These are phyloP conservation scores for Phyllostomus hastatus DNA, from an alignment of 2,113 vertebrate genomes.

Conservation along the genomic window DNA sequence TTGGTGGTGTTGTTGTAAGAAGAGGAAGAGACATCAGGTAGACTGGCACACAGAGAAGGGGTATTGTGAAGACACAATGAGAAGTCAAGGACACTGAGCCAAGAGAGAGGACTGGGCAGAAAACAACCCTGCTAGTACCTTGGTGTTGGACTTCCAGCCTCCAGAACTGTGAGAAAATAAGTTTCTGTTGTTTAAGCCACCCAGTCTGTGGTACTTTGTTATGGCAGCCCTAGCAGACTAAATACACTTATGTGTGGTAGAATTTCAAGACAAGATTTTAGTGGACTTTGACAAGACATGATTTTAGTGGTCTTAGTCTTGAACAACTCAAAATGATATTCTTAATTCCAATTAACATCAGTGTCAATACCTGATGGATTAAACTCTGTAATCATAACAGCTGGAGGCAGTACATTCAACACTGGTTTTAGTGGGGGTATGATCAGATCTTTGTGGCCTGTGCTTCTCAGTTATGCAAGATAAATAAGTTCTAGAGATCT, in stretches of 20 bases:
- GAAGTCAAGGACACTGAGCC: not conserved
- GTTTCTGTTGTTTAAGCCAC: not conserved
- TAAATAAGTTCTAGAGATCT: not conserved
- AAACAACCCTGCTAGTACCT: not conserved
- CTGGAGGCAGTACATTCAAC: not conserved
- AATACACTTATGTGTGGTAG: not conserved
- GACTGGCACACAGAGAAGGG: not conserved
- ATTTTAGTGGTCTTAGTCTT: not conserved
- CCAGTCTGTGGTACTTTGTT: not conserved
- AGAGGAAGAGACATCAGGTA: not conserved
- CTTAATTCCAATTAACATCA: not conserved
- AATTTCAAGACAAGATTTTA: not conserved
- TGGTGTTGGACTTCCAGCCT: not conserved
- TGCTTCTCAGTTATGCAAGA: not conserved
- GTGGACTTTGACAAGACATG: not conserved
- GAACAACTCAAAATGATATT: not conserved
- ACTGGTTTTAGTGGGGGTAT: not conserved
- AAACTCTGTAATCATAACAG: not conserved
- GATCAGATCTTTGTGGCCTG: not conserved
- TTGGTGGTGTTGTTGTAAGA: not conserved
- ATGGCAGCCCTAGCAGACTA: not conserved
- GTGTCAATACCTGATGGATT: not conserved
- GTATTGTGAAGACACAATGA: not conserved
- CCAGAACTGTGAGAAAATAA: not conserved
- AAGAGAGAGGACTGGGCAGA: not conserved